Evolutionary conservation across 1,140 invertebrate genomes (phyloP).

Genomic region (Cyrtorhinus lividipennis): DNA sequence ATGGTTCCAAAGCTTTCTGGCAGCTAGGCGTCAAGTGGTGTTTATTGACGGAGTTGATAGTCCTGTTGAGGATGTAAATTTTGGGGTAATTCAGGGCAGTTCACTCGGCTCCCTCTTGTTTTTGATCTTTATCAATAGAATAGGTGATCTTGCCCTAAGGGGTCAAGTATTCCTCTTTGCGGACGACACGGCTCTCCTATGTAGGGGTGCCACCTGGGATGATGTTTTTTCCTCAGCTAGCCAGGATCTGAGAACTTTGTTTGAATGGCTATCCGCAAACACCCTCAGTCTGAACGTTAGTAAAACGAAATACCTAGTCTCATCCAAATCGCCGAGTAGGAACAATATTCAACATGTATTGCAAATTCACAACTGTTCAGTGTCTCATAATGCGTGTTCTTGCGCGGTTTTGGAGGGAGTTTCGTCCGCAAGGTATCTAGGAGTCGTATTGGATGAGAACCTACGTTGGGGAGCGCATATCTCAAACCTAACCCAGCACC

Average conservation of each 20-base stretch:
- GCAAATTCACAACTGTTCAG: not conserved
- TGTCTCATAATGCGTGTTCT: too few species aligned
- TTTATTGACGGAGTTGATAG: conserved; percentile 6
- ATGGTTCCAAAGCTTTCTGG: not conserved
- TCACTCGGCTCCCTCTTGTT: not conserved
- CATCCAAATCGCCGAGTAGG: conserved; percentile 6
- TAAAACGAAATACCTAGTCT: not conserved
- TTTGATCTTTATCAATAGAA: not conserved
- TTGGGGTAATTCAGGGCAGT: not conserved
- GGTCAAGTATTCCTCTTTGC: not conserved
- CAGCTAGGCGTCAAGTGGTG: conserved; percentile 1
- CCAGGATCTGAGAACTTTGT: not conserved
- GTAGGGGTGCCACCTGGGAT: not conserved
- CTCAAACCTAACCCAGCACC: too few species aligned
- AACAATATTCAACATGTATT: conserved; percentile 12
- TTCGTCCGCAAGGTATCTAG: too few species aligned
- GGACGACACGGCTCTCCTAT: not conserved
- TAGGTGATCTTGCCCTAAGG: not conserved
- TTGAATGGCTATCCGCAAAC: not conserved
- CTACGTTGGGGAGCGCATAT: too few species aligned
- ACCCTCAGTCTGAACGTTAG: not conserved
- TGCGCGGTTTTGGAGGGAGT: too few species aligned
- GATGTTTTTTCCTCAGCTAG: not conserved
- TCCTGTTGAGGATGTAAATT: not conserved
- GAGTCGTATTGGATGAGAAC: too few species aligned